Base-by-base conservation (phyloP, 64 coral and sea anemone genomes). In the Pocillopora damicornis region DNA sequence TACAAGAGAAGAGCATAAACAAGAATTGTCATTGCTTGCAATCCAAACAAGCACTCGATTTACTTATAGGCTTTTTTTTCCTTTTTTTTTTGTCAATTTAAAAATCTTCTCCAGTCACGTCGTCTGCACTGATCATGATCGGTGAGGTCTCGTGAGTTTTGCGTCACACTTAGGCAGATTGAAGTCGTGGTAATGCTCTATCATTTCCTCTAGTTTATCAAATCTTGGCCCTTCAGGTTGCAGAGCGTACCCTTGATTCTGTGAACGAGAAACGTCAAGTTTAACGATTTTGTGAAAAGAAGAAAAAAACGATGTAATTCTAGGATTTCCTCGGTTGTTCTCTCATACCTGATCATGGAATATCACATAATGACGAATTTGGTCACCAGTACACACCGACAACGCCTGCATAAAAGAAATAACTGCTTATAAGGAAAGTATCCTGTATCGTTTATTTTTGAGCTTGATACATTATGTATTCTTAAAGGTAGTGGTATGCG, bases 361-460 rank as follows among this genome's bases (percentile, higher is more conserved):
- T 57, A 85, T 85, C 16, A 85, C 42, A 65, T 85, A 85, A 25
- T 85, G 81, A 26, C 81, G 67, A 12, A 85, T 37, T 85, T 37
- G 37, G 45, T 85, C 81, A 57, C 81, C 81, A 85, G 81, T 85
- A 63, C 81, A 85, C 65, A 85, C 81, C n/a, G 81, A 42, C 64
- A 85, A 72, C 69, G 81, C 81, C 81, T 85, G 38, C 1, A 80
- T 6, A 13, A 4, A 20, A 18, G 30, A 60, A 60, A 79, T 23
- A 61, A 61, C 22, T 11, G 4, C 34, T 36, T 37, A 20, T n/a
- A 9, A 20, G 20, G 0, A 51, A 58, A 3, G 35, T 5, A 30
- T 30, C 30, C 1, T 67, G 22, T 20, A n/a, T 2, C 42, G 42
- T 51, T 51, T 51, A 4, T 51, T 51, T 51, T 7, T 51, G 3